phyloP scores from a whole-genome alignment of 2,888 invertebrate genomes.

The Rambutsinella grinnellia region DNA sequence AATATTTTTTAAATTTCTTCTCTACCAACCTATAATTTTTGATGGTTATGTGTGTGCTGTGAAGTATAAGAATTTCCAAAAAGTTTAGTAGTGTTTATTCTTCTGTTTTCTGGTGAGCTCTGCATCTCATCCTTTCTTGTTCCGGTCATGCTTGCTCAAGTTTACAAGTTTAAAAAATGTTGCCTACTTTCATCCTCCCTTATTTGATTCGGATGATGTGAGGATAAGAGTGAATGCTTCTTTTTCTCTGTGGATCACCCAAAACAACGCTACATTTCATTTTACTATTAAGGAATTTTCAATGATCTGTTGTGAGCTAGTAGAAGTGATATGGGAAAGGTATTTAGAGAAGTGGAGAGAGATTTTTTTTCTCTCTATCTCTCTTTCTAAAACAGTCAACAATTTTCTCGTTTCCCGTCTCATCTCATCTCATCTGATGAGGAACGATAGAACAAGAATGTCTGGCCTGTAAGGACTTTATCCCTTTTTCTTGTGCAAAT shows the following conservation, averaged over 20 bases:
- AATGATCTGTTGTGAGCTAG: neutral
- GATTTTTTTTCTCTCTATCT: neutral
- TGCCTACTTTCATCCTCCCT: too few relatives aligned
- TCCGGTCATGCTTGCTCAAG: slow-evolving; percentile 44
- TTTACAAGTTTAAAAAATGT: too few relatives aligned
- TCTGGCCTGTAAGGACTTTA: neutral
- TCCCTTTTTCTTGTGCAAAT: neutral
- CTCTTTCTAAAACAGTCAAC: neutral
- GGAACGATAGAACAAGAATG: neutral
- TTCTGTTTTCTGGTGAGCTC: too few relatives aligned
- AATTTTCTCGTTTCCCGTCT: neutral
- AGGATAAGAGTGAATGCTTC: too few relatives aligned
- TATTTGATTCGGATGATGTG: too few relatives aligned
- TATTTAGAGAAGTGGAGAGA: neutral
- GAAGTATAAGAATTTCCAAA: neutral
- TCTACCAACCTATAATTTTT: slow-evolving; percentile 5
- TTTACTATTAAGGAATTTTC: too few relatives aligned
- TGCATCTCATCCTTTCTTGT: slow-evolving; percentile 30
- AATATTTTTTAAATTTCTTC: neutral
- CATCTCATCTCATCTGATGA: neutral
- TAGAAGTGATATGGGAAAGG: neutral
- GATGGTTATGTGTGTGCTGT: slow-evolving; percentile 16
- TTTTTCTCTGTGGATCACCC: slow-evolving; percentile 26
- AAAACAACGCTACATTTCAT: too few relatives aligned
- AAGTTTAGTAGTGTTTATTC: too few relatives aligned